Base-by-base conservation (phyloP, 2,113 vertebrate genomes). In the Chamaetylas fuelleborni region DNA sequence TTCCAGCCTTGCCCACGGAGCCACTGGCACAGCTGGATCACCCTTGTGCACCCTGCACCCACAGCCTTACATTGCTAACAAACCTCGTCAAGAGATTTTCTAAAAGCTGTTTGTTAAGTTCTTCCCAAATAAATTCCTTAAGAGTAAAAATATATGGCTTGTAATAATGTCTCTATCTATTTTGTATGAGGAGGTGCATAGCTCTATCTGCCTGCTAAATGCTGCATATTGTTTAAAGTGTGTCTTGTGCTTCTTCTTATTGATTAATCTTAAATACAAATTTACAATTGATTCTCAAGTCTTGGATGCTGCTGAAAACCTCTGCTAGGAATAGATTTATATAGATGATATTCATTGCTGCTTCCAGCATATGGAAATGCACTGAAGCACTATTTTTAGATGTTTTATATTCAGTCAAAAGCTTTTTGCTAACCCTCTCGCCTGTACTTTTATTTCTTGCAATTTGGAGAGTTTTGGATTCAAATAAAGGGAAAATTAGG, bases 401-500 rank as follows among this genome's bases (percentile, higher is more conserved):
- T 67, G 64, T 70, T 92, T 90, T 88, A 77, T 65, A 29, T 76
- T 38, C 87, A 95, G 64, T 86, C 77, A 83, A 90, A 90, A 83
- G 81, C 74, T 82, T 96, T 94, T 84, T 95, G 73, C 85, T 90
- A 51, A 33, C 40, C 62, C 29, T 94, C 65, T 82, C 5, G 18
- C 79, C 64, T 53, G 23, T 67, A 56, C 76, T 79, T 88, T 60
- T 66, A 47, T 87, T 78, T 89, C 69, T 92, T 92, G 72, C 28
- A 56, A 36, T 95, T 92, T 84, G 83, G 69, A 92, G 86, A 81
- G 43, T 93, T 96, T 88, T 58, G 43, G 88, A 93, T 86, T 94
- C 88, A 96, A 96, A 93, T 93, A 81, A 86, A 84, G 61, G 33
- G 56, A 90, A 91, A 86, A 88, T 92, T 90, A 94, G 88, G 79